Base-by-base conservation (phyloP, 2,888 invertebrate genomes). In the Ochropacha duplaris region DNA sequence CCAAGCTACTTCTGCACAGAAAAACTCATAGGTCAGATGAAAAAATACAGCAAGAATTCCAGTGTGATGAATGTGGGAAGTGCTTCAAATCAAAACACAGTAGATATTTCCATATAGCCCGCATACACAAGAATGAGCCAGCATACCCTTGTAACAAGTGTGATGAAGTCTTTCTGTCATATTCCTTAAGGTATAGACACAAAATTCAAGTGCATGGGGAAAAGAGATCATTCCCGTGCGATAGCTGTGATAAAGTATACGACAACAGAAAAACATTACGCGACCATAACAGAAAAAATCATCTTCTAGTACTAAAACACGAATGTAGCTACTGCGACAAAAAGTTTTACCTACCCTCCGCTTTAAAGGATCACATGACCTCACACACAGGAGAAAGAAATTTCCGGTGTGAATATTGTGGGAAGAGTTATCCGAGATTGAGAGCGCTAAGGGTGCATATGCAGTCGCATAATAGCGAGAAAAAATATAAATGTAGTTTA, bases 281-380 rank as follows among this genome's bases (percentile, higher is more conserved):
- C 0, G 88, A 92, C 56, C 93, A 93, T 50, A 86, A 84, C 8
- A 69, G 90, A 3, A 57, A 90, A 22, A 80, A 78, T n/a, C 90
- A 90, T 64, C 68, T 90, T 34, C 88, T 89, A 64, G 83, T 90
- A 9, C 85, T 90, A 1, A 84, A 86, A 54, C 94, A 94, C 49
- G 89, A 92, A 55, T 94, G 94, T 61, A 92, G 93, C 56, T 65
- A 92, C 54, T 94, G 94, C 49, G 92, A 93, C 4, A 91, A 93
- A 58, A 84, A 92, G 8, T 94, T 93, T 65, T 93, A 92, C 50
- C 68, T 90, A 0, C 93, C 93, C 0, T 90, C 90, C 0, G 65
- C 87, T 5, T 68, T 92, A 44, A 86, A 85, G 22, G 91, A 92
- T 31, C 92, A 92, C 36, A 87, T 90, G 86, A 86, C 87, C 0